Evolutionary conservation across 2,888 invertebrate species (phyloP).

Genomic region (Rhyacophila evoluta): DNA sequence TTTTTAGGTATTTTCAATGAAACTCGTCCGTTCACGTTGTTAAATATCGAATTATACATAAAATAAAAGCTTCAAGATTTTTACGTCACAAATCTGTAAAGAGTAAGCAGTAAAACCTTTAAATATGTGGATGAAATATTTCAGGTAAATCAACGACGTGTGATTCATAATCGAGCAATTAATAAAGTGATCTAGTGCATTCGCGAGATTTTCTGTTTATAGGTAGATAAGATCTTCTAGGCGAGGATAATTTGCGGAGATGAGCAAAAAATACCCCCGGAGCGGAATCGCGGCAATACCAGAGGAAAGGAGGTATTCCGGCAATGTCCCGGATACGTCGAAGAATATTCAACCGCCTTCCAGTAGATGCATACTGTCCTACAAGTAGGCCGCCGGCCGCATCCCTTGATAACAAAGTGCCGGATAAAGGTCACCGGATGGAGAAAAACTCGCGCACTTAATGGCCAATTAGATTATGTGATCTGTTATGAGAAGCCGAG

Average conservation of each 20-base stretch:
- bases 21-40: no score
- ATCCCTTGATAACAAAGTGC: neutral
- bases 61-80: no score
- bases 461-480: neutral
- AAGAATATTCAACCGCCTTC: neutral
- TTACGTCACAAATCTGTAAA: no score
- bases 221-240: neutral
- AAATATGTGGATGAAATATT: no score
- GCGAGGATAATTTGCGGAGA: neutral
- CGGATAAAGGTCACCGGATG: conserved; percentile 10
- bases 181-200: no score
- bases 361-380: neutral
- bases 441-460: neutral
- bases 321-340: neutral
- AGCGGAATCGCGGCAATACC: neutral
- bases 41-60: no score
- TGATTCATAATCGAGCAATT: no score
- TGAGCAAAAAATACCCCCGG: neutral
- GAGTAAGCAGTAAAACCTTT: no score
- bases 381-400: neutral
- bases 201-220: no score
- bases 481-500: neutral
- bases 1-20: no score
- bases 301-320: neutral
- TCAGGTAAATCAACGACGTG: no score